A percentile compares a stretch with the other conserved stretches of the same genome.
Conservation (phyloP, 2,888 invertebrate genomes). For the Ceriagrion tenellum region DNA sequence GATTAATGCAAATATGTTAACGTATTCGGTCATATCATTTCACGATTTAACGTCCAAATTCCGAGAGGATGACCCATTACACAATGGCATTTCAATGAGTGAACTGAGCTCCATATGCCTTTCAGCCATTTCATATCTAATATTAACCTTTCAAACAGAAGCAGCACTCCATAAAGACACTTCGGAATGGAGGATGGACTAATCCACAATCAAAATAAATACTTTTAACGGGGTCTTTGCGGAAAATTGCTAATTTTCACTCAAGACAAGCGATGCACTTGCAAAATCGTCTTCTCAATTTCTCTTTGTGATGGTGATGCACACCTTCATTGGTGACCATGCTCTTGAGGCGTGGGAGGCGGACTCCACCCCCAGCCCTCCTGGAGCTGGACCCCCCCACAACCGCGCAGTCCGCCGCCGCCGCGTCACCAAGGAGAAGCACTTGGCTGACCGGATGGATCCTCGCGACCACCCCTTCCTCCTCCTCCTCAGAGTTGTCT, state of each 20-base stretch:
- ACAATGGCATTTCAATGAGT: not conserved
- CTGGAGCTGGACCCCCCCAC: conserved; percentile 41
- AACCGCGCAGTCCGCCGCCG: conserved; percentile 25
- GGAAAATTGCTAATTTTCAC: not conserved
- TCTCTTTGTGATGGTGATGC: conserved; percentile 11
- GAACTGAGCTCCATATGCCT: not conserved
- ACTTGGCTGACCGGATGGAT: not conserved
- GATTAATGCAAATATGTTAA: not conserved
- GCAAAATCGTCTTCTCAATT: not conserved
- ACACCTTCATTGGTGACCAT: conserved; percentile 66
- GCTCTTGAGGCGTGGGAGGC: conserved; percentile 62
- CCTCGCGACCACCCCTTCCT: conserved; percentile 32
- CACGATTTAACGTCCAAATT: not conserved
- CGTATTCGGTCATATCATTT: not conserved
- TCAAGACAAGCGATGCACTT: conserved; percentile 28
- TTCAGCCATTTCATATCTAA: not conserved
- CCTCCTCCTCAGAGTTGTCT: conserved; percentile 57
- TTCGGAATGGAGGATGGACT: not conserved
- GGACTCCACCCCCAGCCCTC: conserved; percentile 49
- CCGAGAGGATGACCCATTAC: not conserved
- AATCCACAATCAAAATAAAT: not conserved
- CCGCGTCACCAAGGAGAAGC: conserved; percentile 32
- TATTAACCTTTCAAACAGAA: conserved; percentile 10
- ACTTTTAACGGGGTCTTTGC: not conserved
- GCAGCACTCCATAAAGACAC: not conserved